A percentile compares a stretch with the other conserved stretches of the same genome.
These are phyloP conservation scores for Troglohyphantes excavatus DNA, from an alignment of 2,888 invertebrate species.

Conservation along the genomic window DNA sequence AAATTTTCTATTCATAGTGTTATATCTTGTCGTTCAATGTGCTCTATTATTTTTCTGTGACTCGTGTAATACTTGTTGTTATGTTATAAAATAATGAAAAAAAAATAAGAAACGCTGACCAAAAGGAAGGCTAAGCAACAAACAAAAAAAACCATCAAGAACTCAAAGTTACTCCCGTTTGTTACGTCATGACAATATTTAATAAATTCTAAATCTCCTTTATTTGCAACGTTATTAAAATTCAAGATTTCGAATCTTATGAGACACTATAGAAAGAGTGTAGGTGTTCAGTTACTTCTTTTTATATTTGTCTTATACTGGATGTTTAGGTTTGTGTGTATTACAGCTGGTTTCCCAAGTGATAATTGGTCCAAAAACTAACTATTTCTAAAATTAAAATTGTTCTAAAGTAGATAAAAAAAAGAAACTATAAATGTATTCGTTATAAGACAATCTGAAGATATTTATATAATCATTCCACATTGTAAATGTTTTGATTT, in stretches of 20 bases:
- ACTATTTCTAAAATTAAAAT: conserved; percentile 26
- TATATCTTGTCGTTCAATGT: conserved; percentile 47
- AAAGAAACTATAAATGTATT: conserved; percentile 7
- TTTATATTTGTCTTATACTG: conserved; percentile 33
- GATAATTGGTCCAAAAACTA: conserved; percentile 54
- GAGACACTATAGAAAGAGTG: conserved; percentile 32
- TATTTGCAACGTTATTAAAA: not conserved
- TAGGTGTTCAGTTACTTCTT: not conserved
- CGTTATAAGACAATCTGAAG: conserved; percentile 57
- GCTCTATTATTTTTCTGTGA: conserved; percentile 40
- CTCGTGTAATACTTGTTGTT: conserved; percentile 46
- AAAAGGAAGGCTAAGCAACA: conserved; percentile 27
- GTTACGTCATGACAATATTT: conserved; percentile 71
- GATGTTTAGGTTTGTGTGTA: conserved; percentile 39
- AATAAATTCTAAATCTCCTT: conserved; percentile 11
- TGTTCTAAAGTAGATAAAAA: conserved; percentile 42
- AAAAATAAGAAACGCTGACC: conserved; percentile 35
- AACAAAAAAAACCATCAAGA: conserved; percentile 23
- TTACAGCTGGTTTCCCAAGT: conserved; percentile 43
- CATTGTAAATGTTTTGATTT: conserved; percentile 59
- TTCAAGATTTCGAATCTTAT: conserved; percentile 30
- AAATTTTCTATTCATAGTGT: conserved; percentile 5
- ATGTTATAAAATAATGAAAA: conserved; percentile 44
- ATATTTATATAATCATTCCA: conserved; percentile 42
- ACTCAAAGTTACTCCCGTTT: conserved; percentile 51